Evolutionary conservation across 2,888 invertebrate species (phyloP), one percentile per base, ranked within the genome.

Genomic region (Isotomurus palustris): DNA sequence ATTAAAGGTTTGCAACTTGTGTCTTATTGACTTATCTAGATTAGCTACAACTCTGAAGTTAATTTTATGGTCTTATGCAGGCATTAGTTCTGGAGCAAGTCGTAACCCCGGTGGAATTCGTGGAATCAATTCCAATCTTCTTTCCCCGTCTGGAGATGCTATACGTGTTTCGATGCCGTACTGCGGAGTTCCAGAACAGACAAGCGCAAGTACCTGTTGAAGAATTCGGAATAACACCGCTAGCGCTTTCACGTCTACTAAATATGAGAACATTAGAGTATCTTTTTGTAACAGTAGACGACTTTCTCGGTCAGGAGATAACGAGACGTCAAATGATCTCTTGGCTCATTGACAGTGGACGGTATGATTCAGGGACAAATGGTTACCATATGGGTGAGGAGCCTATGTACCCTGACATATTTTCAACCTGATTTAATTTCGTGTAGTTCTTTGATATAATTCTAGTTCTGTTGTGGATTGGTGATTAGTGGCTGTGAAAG

Each of bases 71-170:
- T 40, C 8, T 40, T 40, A 40, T 40, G 8, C 8, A 10, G 32
- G 32, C 32, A 32, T 17, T 40, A 40, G 35, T 49, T 6, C 10
- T 21, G 3, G 49, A 49, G 22, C 49, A 49, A 49, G 22, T 22
- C 5, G 12, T 6, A 8, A 21, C 35, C 4, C 4, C 17, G 6
- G 35, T 35, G 3, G 14, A 6, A 12, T 17, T 35, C 19, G 12
- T 49, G 10, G 49, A 49, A 19, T 6, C 19, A 14, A 25, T 49
- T 32, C 4, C 3, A 5, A 10, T 5, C 3, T 28, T 14, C 10
- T 32, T 49, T 21, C 49, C 49, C n/a, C 29, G 35, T 3, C 35
- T 49, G 3, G 49, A 49, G 21, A 22, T 49, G 3, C 22, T 49
- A 19, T 49, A 49, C 27, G 19, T 49, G 21, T 49, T 19, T 22